Percentiles rank a stretch among this genome's conserved stretches.
phyloP scores from a whole-genome alignment of 2,797 vertebrate genomes.

The Alectoris magna region DNA sequence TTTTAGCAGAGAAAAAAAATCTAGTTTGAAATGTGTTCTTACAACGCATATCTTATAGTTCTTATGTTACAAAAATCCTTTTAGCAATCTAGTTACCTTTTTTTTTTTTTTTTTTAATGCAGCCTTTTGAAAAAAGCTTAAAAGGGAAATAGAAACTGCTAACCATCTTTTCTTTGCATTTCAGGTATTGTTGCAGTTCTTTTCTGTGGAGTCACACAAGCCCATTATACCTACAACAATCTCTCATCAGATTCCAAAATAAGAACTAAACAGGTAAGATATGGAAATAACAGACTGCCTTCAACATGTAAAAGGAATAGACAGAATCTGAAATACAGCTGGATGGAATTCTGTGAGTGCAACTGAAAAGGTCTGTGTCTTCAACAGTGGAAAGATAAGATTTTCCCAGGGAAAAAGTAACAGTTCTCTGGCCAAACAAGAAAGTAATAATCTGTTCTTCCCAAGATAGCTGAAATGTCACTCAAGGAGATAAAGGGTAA shows the following conservation, averaged over 20 bases:
- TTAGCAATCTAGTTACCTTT: not conserved
- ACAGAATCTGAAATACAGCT: not conserved
- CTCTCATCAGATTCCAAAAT: conserved; percentile 83
- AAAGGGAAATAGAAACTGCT: conserved; percentile 8
- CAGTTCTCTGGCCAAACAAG: conserved; percentile 57
- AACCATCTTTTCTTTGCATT: conserved; percentile 55
- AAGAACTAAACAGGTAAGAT: conserved; percentile 86
- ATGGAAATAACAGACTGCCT: not conserved
- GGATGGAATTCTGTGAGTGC: conserved; percentile 26
- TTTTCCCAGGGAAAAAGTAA: conserved; percentile 51
- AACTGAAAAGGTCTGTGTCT: conserved; percentile 23
- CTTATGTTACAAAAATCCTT: not conserved
- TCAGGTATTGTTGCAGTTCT: conserved; percentile 89
- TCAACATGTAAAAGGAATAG: not conserved
- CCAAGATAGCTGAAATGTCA: conserved; percentile 34
- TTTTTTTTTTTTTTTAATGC: not conserved
- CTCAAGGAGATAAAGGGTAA: conserved; percentile 16
- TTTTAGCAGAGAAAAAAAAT: not conserved
- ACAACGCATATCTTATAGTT: not conserved
- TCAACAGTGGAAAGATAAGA: conserved; percentile 30
- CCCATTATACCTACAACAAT: conserved; percentile 88
- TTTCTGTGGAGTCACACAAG: conserved; percentile 89
- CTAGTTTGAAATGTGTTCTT: not conserved
- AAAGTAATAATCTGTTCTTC: not conserved
- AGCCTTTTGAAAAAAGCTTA: not conserved